A percentile compares a stretch with the other conserved stretches of the same genome.
Evolutionary conservation across 2,113 vertebrate genomes (phyloP).

Genomic region (Elaphurus davidianus): DNA sequence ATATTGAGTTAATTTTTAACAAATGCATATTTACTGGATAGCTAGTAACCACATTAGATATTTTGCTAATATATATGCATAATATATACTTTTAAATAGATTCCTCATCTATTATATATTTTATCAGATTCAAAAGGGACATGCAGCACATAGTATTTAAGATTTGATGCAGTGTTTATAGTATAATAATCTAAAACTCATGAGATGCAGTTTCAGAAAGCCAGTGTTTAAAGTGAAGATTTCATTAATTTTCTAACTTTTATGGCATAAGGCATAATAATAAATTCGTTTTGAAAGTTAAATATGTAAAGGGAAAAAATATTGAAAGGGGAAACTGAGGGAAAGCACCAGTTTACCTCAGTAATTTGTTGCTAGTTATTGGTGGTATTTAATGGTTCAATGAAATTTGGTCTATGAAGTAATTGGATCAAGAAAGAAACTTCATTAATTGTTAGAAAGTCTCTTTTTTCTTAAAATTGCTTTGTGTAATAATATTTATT

Average conservation of each 20-base stretch:
- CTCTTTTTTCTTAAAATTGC: not conserved
- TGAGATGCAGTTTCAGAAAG: not conserved
- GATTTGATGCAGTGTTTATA: not conserved
- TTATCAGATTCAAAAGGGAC: not conserved
- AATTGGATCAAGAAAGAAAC: not conserved
- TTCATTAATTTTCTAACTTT: not conserved
- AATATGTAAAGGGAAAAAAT: not conserved
- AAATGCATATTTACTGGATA: not conserved
- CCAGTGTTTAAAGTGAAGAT: not conserved
- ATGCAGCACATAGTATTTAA: not conserved
- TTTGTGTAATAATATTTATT: not conserved
- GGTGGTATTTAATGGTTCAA: not conserved
- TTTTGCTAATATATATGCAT: not conserved
- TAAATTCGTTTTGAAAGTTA: not conserved
- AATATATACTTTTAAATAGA: not conserved
- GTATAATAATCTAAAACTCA: not conserved
- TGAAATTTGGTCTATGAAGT: not conserved
- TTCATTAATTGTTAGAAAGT: not conserved
- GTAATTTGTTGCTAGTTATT: not conserved
- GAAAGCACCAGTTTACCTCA: not conserved
- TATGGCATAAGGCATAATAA: not conserved
- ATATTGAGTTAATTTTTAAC: not conserved
- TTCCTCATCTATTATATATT: not conserved
- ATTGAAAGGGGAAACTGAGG: not conserved
- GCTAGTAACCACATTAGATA: not conserved